Base-by-base conservation (phyloP, 2,113 vertebrate genomes). In the Arothron firmamentum region DNA sequence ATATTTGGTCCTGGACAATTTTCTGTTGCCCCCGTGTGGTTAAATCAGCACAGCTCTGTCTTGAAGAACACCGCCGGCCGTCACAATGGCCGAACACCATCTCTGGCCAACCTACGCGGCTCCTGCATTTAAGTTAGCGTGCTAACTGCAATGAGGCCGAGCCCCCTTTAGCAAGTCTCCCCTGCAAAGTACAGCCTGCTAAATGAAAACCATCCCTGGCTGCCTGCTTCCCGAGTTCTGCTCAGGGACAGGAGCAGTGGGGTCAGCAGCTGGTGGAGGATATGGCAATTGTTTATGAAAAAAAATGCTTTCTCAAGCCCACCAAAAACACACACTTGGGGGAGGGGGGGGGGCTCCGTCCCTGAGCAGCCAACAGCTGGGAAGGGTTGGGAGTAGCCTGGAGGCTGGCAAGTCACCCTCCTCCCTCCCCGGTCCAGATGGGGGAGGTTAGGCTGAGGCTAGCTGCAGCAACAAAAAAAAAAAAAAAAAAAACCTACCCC, bases 211-310 rank as follows among this genome's bases (percentile, higher is more conserved):
- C 94, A 94, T 49, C 68, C 2, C 45, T 17, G 45, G n/a, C n/a
- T 13, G 61, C 67, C 65, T 59, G 56, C 73, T 54, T 64, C 58
- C 58, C 45, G 38, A 63, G 87, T 41, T 89, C 54, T 67, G 81
- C 77, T 84, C 77, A 85, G 90, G 92, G 94, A 94, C 93, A 48
- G 91, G 91, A 94, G 93, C 66, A 72, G 59, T 90, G 76, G 94
- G 95, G 94, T 97, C 96, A 98, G 93, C 96, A 98, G 95, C 95
- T 99, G 95, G 95, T 94, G 94, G 83, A 95, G 94, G 94, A 98
- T 97, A 96, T 95, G 94, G 95, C 95, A 97, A 95, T 97, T 95
- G 95, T 98, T 98, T 96, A 96, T 94, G 94, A 94, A 97, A 96
- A 96, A 94, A 80, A 83, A 95, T 92, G 93, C 93, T 94, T 94